phyloP scores from a whole-genome alignment of 2,888 invertebrate genomes.

The Ectemnius lituratus region DNA sequence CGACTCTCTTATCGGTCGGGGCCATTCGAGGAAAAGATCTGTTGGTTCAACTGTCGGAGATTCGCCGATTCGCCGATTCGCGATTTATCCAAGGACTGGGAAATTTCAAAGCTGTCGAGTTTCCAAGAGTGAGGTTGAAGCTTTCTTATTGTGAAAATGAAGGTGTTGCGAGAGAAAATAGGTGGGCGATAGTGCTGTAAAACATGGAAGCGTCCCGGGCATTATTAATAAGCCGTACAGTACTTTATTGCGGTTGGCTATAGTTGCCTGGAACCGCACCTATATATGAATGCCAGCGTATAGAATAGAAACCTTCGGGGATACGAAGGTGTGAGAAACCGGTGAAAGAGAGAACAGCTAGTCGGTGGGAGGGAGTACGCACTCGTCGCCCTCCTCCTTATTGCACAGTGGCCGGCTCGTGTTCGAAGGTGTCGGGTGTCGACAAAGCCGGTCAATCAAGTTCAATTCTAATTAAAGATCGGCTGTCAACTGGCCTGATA shows the following conservation, averaged over 20 bases:
- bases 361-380: no score
- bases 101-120: no score
- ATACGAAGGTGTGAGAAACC: not conserved
- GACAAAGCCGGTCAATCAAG: conserved; percentile 54
- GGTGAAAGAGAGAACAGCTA: not conserved
- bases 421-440: conserved; percentile 45
- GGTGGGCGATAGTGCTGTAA: conserved; percentile 70
- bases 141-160: conserved; percentile 70
- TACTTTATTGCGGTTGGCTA: conserved; percentile 66
- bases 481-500: conserved; percentile 48
- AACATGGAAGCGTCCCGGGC: conserved; percentile 67
- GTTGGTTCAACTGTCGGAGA: no score
- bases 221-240: conserved; percentile 74
- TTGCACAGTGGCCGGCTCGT: conserved; percentile 35
- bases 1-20: no score
- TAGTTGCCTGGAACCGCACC: conserved; percentile 38
- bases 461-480: conserved; percentile 59
- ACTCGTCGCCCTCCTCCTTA: not conserved
- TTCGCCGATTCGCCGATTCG: no score
- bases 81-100: no score
- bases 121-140: conserved; percentile 49
- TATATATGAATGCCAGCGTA: not conserved
- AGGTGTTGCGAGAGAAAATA: conserved; percentile 73
- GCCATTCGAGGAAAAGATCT: no score
- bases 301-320: not conserved